Evolutionary conservation across 2,797 vertebrate species (phyloP), one percentile per base, ranked within the genome.

Genomic region (Geotrypetes seraphini): DNA sequence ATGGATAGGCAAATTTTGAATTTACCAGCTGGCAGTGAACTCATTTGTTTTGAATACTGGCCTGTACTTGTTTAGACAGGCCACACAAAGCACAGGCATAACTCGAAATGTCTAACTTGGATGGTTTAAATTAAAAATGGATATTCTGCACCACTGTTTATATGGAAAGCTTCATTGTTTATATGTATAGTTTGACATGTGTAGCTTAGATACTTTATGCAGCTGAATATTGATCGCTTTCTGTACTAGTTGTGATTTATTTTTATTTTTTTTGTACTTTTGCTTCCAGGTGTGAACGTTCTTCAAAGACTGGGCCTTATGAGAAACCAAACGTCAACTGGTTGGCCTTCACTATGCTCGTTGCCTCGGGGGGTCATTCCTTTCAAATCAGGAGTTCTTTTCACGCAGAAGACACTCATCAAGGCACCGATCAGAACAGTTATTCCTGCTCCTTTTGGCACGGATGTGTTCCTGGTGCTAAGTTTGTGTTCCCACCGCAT

Each of bases 401-500:
- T 98, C 60, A 99, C 92, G 1, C 89, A 84, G 54, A 68, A 60
- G 55, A 88, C 88, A 1, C 84, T 78, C 3, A 35, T 97, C 0
- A 87, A 91, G 56, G 85, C 71, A 2, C 89, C 92, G 0, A 44
- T 89, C 31, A 67, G 43, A 16, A 7, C 75, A 0, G 47, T 98
- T 21, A 27, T 99, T 12, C 92, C 92, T 0, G 4, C 75, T 0
- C 23, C 75, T 39, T 78, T 85, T 51, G 82, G 71, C 69, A 50
- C 78, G 1, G 67, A 89, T 33, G 69, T 98, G 53, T 84, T 88
- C 1, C 51, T 99, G 27, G 83, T 97, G 60, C 67, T 96, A 70
- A 95, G 91, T 58, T 55, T 98, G 19, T 87, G 89, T 30, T 87
- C 90, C 15, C 92, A 98, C 46, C 91, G 92, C n/a, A 57, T 96